Percentiles rank a stretch among this genome's conserved stretches.
These are phyloP conservation scores for Bujurquina vittata DNA, from an alignment of 2,113 vertebrate species.

Conservation along the genomic window DNA sequence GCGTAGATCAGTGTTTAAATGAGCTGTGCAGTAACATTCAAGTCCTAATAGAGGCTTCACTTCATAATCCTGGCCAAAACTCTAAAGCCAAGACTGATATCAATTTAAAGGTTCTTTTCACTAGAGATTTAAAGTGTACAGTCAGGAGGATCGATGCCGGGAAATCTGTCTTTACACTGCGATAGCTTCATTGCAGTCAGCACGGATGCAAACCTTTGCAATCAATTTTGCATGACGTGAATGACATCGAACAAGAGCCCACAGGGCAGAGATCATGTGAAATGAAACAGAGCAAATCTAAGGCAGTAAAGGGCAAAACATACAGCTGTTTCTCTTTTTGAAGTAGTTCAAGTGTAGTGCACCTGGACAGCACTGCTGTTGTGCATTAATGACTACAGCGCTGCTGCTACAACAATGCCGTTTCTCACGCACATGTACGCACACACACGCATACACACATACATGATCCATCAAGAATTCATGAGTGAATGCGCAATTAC, in stretches of 20 bases:
- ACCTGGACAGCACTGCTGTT: slow-evolving; percentile 34
- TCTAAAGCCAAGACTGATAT: slow-evolving; percentile 23
- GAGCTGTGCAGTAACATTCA: slow-evolving; percentile 32
- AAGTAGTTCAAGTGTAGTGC: slow-evolving; percentile 47
- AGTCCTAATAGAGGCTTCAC: slow-evolving; percentile 22
- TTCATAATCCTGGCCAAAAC: slow-evolving; percentile 35
- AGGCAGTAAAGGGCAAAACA: slow-evolving; percentile 46
- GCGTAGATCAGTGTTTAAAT: slow-evolving; percentile 45
- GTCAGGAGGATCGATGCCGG: slow-evolving; percentile 5
- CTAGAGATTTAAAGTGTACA: slow-evolving; percentile 5
- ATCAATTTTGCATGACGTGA: slow-evolving; percentile 65
- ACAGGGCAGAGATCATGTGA: slow-evolving; percentile 47
- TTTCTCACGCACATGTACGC: slow-evolving; percentile 1
- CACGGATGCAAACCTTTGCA: slow-evolving; percentile 33
- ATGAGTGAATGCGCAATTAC: slow-evolving; percentile 62
- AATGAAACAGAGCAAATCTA: slow-evolving; percentile 53
- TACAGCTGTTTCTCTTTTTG: slow-evolving; percentile 45
- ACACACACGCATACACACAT: not conserved
- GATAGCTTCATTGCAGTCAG: slow-evolving; percentile 44
- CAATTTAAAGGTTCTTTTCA: slow-evolving; percentile 20
- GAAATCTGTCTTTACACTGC: slow-evolving; percentile 37
- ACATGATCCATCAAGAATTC: slow-evolving; percentile 62
- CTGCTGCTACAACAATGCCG: slow-evolving; percentile 19
- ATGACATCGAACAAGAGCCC: slow-evolving; percentile 59
- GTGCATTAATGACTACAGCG: slow-evolving; percentile 27